Percentiles rank a stretch among this genome's conserved stretches.
Evolutionary conservation across 2,113 vertebrate species (phyloP).

Genomic region (Phalacrocorax brasilianus): DNA sequence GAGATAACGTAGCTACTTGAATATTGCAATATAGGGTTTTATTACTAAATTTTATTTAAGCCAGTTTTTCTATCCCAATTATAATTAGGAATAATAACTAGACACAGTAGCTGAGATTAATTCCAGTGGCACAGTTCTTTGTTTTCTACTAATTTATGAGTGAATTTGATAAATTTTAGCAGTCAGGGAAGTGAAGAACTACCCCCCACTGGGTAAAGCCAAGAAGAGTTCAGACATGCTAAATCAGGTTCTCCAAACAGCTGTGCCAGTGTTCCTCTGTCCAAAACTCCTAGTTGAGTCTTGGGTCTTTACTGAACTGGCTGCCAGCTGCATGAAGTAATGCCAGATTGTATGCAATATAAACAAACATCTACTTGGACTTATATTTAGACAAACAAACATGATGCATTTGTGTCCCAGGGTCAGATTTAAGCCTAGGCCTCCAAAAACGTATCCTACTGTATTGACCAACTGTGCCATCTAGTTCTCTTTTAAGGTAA

Average conservation of each 20-base stretch:
- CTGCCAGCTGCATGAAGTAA: constrained; percentile 9
- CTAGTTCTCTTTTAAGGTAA: constrained; percentile 39
- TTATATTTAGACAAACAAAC: background rate
- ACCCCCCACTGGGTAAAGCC: background rate
- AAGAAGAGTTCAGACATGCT: constrained; percentile 33
- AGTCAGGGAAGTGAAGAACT: constrained; percentile 18
- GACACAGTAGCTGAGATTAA: background rate
- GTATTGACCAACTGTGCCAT: constrained; percentile 9
- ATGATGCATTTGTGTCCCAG: background rate
- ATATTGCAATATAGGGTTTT: background rate
- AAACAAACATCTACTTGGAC: constrained; percentile 39
- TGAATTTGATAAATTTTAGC: constrained; percentile 46
- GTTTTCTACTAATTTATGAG: constrained; percentile 16
- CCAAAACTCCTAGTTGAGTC: constrained; percentile 51
- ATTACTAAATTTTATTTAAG: background rate
- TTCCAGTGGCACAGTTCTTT: background rate
- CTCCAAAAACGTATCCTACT: background rate
- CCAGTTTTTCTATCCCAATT: background rate
- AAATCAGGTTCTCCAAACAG: constrained; percentile 57
- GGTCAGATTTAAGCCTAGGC: constrained; percentile 29
- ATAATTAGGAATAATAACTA: background rate
- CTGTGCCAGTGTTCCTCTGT: constrained; percentile 51
- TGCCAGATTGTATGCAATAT: constrained; percentile 24
- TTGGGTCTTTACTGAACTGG: constrained; percentile 18
- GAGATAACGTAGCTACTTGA: background rate